Evolutionary conservation across 2,113 vertebrate genomes (phyloP).

Genomic region (Atractosteus spatula): DNA sequence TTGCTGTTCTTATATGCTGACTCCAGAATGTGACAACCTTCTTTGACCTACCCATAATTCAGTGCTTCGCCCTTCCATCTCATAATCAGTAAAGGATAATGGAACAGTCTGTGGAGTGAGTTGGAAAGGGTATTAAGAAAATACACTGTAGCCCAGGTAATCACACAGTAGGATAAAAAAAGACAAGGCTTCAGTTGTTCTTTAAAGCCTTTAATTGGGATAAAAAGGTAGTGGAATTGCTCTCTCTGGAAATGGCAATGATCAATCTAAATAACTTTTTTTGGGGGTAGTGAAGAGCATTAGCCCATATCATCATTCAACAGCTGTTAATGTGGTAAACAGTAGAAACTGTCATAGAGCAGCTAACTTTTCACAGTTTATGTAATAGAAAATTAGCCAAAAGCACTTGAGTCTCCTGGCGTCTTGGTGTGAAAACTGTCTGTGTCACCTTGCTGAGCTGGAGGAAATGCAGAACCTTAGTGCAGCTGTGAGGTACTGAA

Average conservation of each 20-base stretch:
- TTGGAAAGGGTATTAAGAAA: slow-evolving; percentile 38
- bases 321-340: no score
- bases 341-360: background rate
- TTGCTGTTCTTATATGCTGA: slow-evolving; percentile 14
- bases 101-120: slow-evolving; percentile 22
- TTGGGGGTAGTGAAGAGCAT: no score
- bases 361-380: background rate
- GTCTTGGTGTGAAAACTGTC: no score
- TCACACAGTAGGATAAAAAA: no score
- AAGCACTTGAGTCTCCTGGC: background rate
- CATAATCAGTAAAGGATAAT: slow-evolving; percentile 38
- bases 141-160: slow-evolving; percentile 4
- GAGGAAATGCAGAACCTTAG: no score
- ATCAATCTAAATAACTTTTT: no score
- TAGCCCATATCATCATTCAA: no score
- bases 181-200: slow-evolving; percentile 27
- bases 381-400: background rate
- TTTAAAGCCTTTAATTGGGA: slow-evolving; percentile 33
- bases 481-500: no score
- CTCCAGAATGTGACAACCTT: slow-evolving; percentile 21
- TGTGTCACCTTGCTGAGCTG: background rate
- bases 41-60: slow-evolving; percentile 37
- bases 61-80: slow-evolving; percentile 40
- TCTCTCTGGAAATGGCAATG: no score
- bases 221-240: slow-evolving; percentile 24